Percentiles rank a stretch among this genome's conserved stretches.
Conservation (phyloP, 2,113 vertebrate genomes). For the Coreoperca whiteheadi region DNA sequence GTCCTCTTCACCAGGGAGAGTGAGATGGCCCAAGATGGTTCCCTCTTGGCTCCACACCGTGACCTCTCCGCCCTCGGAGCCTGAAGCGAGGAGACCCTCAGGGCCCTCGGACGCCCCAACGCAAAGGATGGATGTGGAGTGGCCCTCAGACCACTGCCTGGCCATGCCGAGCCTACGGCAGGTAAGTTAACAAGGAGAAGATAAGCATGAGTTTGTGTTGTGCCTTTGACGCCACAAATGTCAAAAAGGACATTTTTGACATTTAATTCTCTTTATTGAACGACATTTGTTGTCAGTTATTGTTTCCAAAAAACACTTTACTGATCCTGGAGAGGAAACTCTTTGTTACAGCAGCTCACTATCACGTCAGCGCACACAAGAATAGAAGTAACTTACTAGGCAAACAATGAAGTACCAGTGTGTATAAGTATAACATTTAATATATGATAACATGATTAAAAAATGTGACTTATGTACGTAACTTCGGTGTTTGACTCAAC, state of each 20-base stretch:
- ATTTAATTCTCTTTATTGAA: too few species aligned
- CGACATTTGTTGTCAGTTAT: too few species aligned
- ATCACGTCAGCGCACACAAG: too few species aligned
- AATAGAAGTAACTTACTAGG: too few species aligned
- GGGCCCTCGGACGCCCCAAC: constrained; percentile 78
- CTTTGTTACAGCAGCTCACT: too few species aligned
- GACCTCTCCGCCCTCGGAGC: constrained; percentile 90
- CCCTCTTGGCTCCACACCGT: constrained; percentile 88
- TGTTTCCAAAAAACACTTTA: too few species aligned
- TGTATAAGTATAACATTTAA: too few species aligned
- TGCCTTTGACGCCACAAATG: not conserved
- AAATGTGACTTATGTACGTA: not conserved
- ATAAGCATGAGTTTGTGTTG: not conserved
- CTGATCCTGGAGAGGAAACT: too few species aligned
- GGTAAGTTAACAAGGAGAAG: not conserved
- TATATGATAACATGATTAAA: too few species aligned
- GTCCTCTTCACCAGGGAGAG: constrained; percentile 82
- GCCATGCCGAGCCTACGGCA: constrained; percentile 83
- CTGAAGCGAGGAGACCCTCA: constrained; percentile 89
- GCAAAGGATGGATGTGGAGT: constrained; percentile 88
- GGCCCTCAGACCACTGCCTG: constrained; percentile 87
- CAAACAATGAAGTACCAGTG: too few species aligned
- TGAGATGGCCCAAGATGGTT: constrained; percentile 66
- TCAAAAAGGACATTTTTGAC: too few species aligned
- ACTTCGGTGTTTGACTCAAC: not conserved